A percentile compares a stretch with the other conserved stretches of the same genome.
phyloP scores from a whole-genome alignment of 2,113 vertebrate genomes.

The Sardina pilchardus region DNA sequence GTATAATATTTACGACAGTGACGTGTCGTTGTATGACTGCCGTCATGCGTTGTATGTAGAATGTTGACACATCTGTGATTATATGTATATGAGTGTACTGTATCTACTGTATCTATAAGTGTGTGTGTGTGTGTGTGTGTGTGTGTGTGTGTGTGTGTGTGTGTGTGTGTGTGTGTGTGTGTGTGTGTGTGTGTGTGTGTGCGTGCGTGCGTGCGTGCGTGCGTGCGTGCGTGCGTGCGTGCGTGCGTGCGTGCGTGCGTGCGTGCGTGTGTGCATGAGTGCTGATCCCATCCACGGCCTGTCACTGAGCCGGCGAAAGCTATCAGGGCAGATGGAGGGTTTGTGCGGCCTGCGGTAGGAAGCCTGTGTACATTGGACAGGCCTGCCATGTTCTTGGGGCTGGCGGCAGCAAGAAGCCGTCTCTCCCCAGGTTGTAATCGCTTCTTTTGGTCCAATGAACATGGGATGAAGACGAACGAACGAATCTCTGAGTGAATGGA shows the following conservation, averaged over 20 bases:
- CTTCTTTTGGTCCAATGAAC: constrained; percentile 41
- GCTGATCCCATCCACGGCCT: not conserved
- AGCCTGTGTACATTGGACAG: not conserved
- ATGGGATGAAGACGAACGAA: constrained; percentile 26
- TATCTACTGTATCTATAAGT: not conserved
- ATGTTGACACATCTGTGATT: not conserved
- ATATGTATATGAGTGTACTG: too few relatives aligned
- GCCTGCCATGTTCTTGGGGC: not conserved
- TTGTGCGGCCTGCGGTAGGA: not conserved
- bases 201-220: not conserved
- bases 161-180: not conserved
- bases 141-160: not conserved
- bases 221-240: not conserved
- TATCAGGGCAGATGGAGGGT: not conserved
- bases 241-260: constrained; percentile 15
- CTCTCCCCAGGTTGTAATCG: constrained; percentile 25
- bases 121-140: not conserved
- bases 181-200: not conserved
- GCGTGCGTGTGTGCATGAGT: constrained; percentile 15
- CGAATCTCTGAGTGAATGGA: not conserved
- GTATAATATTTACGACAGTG: too few relatives aligned
- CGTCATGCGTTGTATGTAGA: not conserved
- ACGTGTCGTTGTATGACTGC: not conserved
- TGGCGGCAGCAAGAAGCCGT: not conserved
- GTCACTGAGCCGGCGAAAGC: not conserved